phyloP scores from a whole-genome alignment of 64 coral and sea anemone species.

The Actinia tenebrosa region DNA sequence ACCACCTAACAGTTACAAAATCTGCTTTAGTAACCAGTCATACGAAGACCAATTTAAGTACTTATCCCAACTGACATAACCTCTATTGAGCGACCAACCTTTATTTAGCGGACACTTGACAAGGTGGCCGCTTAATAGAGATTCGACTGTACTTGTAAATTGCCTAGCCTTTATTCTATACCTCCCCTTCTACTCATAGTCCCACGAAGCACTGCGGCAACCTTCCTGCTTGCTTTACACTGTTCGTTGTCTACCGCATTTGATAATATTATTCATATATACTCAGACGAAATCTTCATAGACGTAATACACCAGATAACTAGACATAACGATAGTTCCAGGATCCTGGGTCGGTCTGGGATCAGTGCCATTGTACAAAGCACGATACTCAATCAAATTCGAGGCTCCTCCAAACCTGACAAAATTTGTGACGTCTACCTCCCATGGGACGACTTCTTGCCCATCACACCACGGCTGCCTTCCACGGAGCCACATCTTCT shows the following conservation, averaged over 20 bases:
- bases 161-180: neutral
- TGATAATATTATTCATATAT: neutral
- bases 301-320: constrained; percentile 75
- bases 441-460: constrained; percentile 83
- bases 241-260: neutral
- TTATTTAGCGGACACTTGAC: too few relatives aligned
- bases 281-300: constrained; percentile 18
- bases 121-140: too few relatives aligned
- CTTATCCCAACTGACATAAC: neutral
- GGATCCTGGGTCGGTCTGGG: constrained; percentile 63
- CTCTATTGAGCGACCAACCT: too few relatives aligned
- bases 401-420: constrained; percentile 15
- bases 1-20: neutral
- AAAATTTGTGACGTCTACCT: constrained; percentile 47
- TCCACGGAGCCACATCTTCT: constrained; percentile 65
- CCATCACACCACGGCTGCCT: constrained; percentile 75
- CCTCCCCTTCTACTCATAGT: neutral
- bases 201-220: neutral
- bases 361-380: constrained; percentile 66
- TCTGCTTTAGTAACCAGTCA: neutral
- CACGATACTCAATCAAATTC: constrained; percentile 63
- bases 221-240: neutral
- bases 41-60: neutral
- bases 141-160: neutral
- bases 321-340: constrained; percentile 68